Conservation (phyloP, 2,797 vertebrate species). For the Chrosomus eos region DNA sequence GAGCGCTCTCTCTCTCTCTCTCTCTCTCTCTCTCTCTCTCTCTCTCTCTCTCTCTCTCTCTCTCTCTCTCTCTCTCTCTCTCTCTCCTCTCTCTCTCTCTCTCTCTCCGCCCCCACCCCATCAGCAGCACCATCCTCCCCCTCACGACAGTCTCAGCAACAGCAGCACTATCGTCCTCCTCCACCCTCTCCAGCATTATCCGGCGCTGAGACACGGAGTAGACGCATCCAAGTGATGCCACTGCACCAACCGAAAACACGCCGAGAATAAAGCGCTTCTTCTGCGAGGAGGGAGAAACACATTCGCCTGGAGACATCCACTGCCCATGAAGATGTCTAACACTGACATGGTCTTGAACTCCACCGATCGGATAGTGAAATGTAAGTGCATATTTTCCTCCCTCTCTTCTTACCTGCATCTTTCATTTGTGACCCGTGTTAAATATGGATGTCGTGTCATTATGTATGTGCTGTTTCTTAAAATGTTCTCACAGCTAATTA, state of each 20-base stretch:
- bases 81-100: constrained; percentile 55
- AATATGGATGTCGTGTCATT: not conserved
- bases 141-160: constrained; percentile 72
- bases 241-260: constrained; percentile 72
- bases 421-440: not conserved
- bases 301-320: constrained; percentile 56
- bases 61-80: constrained; percentile 57
- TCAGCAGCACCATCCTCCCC: constrained; percentile 65
- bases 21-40: constrained; percentile 47
- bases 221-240: constrained; percentile 80
- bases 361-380: constrained; percentile 84
- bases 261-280: constrained; percentile 66
- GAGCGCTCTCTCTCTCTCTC: constrained; percentile 48
- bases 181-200: constrained; percentile 64
- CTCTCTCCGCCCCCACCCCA: constrained; percentile 47
- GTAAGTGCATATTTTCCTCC: constrained; percentile 71
- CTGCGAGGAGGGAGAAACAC: constrained; percentile 60
- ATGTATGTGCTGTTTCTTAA: not conserved
- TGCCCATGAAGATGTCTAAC: constrained; percentile 87
- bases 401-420: constrained; percentile 6
- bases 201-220: constrained; percentile 75
- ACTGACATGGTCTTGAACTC: constrained; percentile 83
- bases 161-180: constrained; percentile 70
- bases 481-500: not conserved
- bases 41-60: constrained; percentile 44